phyloP scores from a whole-genome alignment of 2,888 invertebrate species.

The Netelia fuscicornis region DNA sequence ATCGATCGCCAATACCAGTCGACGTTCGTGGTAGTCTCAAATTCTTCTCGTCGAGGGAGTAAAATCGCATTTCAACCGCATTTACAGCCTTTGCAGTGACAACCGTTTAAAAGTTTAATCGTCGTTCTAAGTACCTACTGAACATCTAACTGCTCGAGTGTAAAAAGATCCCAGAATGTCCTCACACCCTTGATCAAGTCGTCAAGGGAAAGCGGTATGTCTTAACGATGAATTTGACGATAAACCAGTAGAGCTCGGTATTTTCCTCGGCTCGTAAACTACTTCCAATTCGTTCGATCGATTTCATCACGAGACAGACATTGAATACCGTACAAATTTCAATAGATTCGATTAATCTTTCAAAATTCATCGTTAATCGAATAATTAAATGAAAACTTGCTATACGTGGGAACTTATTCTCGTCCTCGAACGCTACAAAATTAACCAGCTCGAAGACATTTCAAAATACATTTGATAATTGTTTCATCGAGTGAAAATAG shows the following conservation, averaged over 20 bases:
- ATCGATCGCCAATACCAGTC: conserved; percentile 59
- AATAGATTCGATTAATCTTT: too few species aligned
- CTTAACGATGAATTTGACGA: background rate
- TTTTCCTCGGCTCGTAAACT: background rate
- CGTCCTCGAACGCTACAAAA: too few species aligned
- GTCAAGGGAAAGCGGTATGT: conserved; percentile 1
- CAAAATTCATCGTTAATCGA: too few species aligned
- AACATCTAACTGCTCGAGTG: background rate
- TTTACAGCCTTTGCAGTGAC: conserved; percentile 14
- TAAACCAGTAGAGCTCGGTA: background rate
- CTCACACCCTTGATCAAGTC: conserved; percentile 3
- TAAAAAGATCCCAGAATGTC: background rate
- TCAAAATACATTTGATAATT: too few species aligned
- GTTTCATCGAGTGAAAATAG: too few species aligned
- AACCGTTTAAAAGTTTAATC: conserved; percentile 19
- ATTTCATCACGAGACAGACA: too few species aligned
- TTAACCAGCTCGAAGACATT: too few species aligned
- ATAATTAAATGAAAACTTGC: too few species aligned
- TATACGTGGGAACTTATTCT: too few species aligned
- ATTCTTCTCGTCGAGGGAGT: conserved; percentile 11
- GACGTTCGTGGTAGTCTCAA: conserved; percentile 23
- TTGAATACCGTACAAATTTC: too few species aligned
- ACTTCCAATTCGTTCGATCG: background rate
- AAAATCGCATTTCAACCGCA: conserved; percentile 25
- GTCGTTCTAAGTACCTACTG: background rate